Evolutionary conservation across 2,113 vertebrate genomes (phyloP).

Genomic region (Cnemophilus loriae): DNA sequence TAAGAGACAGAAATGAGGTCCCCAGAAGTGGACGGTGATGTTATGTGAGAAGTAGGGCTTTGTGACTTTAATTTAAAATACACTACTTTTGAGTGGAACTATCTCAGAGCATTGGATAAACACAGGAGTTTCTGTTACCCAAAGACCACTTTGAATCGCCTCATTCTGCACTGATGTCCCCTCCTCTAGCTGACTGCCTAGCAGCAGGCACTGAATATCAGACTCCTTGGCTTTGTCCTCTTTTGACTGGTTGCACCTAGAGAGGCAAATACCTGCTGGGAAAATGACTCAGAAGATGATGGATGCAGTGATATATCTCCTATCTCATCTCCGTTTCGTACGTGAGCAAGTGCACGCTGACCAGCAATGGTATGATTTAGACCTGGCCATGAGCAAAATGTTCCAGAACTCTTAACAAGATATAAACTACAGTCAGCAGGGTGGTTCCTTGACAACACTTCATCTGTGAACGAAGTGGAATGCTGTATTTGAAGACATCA

Average conservation of each 20-base stretch:
- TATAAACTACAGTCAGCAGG: background rate
- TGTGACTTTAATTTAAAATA: background rate
- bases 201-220: background rate
- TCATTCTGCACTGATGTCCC: background rate
- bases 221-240: background rate
- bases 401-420: background rate
- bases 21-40: background rate
- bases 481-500: fast-evolving
- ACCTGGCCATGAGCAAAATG: background rate
- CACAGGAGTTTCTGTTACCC: background rate
- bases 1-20: background rate
- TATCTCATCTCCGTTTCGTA: background rate
- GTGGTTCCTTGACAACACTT: background rate
- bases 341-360: background rate
- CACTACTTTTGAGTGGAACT: background rate
- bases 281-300: background rate
- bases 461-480: background rate
- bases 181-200: background rate
- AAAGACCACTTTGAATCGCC: background rate
- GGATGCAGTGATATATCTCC: background rate
- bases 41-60: background rate
- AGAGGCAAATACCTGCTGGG: background rate
- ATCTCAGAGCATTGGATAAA: background rate
- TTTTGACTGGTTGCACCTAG: background rate
- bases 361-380: background rate